Percentiles rank a stretch among this genome's conserved stretches.
These are phyloP conservation scores for Semaprochilodus insignis DNA, from an alignment of 2,797 vertebrate genomes.

Conservation along the genomic window DNA sequence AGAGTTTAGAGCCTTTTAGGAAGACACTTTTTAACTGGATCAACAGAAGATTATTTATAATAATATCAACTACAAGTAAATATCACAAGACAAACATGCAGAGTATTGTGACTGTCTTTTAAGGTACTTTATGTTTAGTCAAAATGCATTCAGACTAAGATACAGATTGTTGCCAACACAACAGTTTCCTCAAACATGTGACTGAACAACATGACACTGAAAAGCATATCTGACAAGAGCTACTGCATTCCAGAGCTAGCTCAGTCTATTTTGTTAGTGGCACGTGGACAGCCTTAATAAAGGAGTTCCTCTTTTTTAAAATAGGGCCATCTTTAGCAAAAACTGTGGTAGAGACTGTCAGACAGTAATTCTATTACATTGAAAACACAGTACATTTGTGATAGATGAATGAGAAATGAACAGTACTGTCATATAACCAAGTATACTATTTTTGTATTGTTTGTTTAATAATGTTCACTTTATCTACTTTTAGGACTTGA, in stretches of 20 bases:
- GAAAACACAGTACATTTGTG: not conserved
- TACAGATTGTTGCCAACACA: not conserved
- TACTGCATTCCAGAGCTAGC: conserved; percentile 22
- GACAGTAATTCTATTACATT: conserved; percentile 8
- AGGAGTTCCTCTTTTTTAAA: not conserved
- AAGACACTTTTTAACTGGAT: not conserved
- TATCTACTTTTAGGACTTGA: too few relatives aligned
- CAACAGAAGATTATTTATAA: not conserved
- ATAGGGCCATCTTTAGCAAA: not conserved
- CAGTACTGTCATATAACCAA: too few relatives aligned
- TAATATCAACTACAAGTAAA: not conserved
- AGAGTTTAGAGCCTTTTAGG: not conserved
- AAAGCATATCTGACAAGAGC: not conserved
- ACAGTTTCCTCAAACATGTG: not conserved
- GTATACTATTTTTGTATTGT: too few relatives aligned
- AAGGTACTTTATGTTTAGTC: not conserved
- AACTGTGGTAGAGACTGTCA: not conserved
- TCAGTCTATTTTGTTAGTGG: conserved; percentile 26
- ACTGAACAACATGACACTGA: not conserved
- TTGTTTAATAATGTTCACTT: too few relatives aligned
- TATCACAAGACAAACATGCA: not conserved
- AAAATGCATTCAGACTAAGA: not conserved
- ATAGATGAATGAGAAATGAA: not conserved
- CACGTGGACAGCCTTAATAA: not conserved
- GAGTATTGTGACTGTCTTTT: not conserved